Base-by-base conservation (phyloP, 2,888 invertebrate genomes). In the Chirona hameri region DNA sequence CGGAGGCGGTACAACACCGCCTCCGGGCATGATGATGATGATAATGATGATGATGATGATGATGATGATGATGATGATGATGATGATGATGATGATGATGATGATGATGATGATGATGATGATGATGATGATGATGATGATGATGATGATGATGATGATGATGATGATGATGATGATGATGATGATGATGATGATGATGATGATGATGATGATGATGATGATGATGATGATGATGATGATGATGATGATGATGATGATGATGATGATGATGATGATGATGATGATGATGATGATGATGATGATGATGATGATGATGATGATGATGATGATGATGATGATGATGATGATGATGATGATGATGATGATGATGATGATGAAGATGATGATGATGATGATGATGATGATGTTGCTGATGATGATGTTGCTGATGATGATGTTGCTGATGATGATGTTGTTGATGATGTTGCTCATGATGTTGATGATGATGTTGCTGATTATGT, bases 81-180 rank as follows among this genome's bases (percentile, higher is more conserved):
- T 21, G n/a, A 18, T n/a, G 21, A 65, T 18, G n/a, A 65, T 65
- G 65, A 65, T 65, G 65, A 65, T 65, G 65, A 65, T 65, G 65
- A 65, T 65, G 65, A 65, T 65, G 65, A 65, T 65, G 65, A 65
- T 65, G 65, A 65, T 65, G 65, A 65, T 65, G 65, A 65, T 65
- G 65, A 65, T 65, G 65, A 65, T 65, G 65, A 65, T 65, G 65
- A 65, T 65, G 65, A 65, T 65, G 65, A 65, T 65, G 65, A 65
- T 65, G 65, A 65, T 65, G 65, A 65, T 65, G 65, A 65, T 65
- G 65, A 65, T 65, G 65, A 65, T 65, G 65, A 65, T 65, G 65
- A 65, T 65, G 65, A 65, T 65, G 65, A 65, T 65, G 65, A 65
- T 65, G 65, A 65, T 65, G 65, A 65, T 21, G 65, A 65, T 65